Conservation (phyloP, 1,140 invertebrate genomes). For the Drosophila lini region DNA sequence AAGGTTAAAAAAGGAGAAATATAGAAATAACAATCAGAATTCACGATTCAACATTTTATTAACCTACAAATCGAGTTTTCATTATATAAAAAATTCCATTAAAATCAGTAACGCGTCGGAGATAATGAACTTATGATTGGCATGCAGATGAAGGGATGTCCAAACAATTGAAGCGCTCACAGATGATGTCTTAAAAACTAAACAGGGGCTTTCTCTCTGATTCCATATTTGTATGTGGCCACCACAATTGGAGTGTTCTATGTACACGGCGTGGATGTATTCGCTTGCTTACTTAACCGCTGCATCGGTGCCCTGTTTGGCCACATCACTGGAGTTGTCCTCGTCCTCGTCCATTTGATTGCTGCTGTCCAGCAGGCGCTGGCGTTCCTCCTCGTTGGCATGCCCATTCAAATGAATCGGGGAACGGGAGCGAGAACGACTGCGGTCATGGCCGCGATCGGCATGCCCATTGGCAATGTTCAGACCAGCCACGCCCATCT, state of each 20-base stretch:
- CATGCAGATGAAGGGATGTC: background rate
- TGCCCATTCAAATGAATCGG: slow-evolving; percentile 58
- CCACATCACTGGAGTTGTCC: slow-evolving; percentile 63
- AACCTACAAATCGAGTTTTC: slow-evolving; percentile 51
- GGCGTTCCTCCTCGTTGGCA: slow-evolving; percentile 65
- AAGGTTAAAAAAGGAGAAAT: no score
- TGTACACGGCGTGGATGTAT: slow-evolving; percentile 41
- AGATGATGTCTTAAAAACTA: slow-evolving; percentile 46
- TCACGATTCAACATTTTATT: slow-evolving; percentile 72
- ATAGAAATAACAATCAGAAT: background rate
- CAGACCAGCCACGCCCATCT: slow-evolving; percentile 66
- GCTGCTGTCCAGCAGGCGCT: slow-evolving; percentile 43
- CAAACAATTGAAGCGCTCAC: slow-evolving; percentile 13
- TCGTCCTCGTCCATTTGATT: slow-evolving; percentile 71
- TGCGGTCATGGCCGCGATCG: slow-evolving; percentile 44
- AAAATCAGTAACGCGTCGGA: slow-evolving; percentile 47
- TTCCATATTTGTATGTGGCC: slow-evolving; percentile 24
- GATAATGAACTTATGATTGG: slow-evolving; percentile 2
- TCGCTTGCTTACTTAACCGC: slow-evolving; percentile 36
- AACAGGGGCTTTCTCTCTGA: slow-evolving; percentile 8
- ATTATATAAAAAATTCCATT: slow-evolving; percentile 51
- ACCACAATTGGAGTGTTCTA: slow-evolving; percentile 52
- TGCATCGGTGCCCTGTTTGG: slow-evolving; percentile 25
- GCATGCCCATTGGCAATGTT: slow-evolving; percentile 72
- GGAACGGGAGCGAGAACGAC: slow-evolving; percentile 48